Evolutionary conservation across 2,113 vertebrate genomes (phyloP), one percentile per base, ranked within the genome.

Genomic region (Chionomys nivalis): DNA sequence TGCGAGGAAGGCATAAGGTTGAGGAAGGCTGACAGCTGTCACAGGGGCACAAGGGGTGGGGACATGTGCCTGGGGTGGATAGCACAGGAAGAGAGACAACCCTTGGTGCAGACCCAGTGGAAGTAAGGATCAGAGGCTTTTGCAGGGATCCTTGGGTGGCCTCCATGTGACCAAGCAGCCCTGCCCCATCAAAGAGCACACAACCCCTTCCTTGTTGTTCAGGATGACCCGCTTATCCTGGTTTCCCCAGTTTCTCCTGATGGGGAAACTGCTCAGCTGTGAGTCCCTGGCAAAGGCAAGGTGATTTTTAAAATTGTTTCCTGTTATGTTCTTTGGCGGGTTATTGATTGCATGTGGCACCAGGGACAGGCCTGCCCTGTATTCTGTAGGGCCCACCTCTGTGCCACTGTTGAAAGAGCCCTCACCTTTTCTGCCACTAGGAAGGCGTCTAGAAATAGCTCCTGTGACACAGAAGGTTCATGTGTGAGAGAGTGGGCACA

Each of bases 211-310:
- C 81, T 63, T 12, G 36, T 31, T 3, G 9, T 52, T 17, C n/a
- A 1, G 31, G 31, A 36, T 8, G 24, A 58, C 70, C 21, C 1
- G 0, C 7, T 24, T 31, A 28, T 73, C 47, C 19, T 12, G 1
- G 24, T 55, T 16, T 82, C n/a, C 49, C 58, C 1, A 2, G 42
- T 63, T 1, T 81, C 47, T 73, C 70, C 33, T n/a, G 21, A 28
- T 36, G 7, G 39, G 72, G 61, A 44, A 87, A 39, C 52, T 52
- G 26, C 13, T 75, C 7, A 13, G 76, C 28, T 65, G 87, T 73
- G 61, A 23, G 16, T 10, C 21, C n/a, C n/a, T 55, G 79, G 44
- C 66, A 42, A 42, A 76, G 55, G 10, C 66, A 7, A 21, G 5
- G 7, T 23, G 17, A 39, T 23, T 87, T 77, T 81, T 28, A 39